A percentile compares a stretch with the other conserved stretches of the same genome.
Evolutionary conservation across 2,113 vertebrate species (phyloP).

Genomic region (Etia nguti): DNA sequence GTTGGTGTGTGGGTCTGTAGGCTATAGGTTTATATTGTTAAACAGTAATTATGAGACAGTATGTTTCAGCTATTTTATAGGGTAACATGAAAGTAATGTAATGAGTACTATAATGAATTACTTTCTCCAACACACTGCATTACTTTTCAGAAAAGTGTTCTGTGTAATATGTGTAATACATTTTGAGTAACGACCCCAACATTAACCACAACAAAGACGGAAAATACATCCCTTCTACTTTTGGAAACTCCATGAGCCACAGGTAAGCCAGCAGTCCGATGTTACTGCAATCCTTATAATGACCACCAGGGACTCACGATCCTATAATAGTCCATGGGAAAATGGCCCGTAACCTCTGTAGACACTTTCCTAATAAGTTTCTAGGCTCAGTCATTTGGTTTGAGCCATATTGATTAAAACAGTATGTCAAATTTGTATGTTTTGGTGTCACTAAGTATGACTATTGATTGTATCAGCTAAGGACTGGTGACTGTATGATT

Average conservation of each 20-base stretch:
- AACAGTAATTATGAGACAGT: not conserved
- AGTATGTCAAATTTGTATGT: rapidly evolving
- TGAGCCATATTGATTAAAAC: not conserved
- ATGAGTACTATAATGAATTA: not conserved
- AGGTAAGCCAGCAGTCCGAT: not conserved
- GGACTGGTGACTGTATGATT: not conserved
- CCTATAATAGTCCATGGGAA: rapidly evolving
- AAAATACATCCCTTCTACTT: rapidly evolving
- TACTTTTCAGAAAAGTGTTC: not conserved
- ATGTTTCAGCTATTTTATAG: rapidly evolving
- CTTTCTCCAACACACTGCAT: not conserved
- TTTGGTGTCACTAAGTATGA: not conserved
- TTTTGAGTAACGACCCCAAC: not conserved
- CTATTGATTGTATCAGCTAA: not conserved
- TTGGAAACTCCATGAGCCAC: not conserved
- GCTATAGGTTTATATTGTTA: not conserved
- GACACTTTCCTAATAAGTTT: not conserved
- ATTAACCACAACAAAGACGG: not conserved
- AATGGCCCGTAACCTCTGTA: not conserved
- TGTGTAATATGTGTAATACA: not conserved
- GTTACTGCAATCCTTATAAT: not conserved
- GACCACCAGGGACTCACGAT: not conserved
- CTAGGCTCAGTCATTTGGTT: not conserved
- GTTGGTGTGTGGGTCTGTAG: not conserved
- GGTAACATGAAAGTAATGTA: not conserved